Base-by-base conservation (phyloP, 1,140 invertebrate species). In the roundworm (Caenorhabditis elegans) region DNA sequence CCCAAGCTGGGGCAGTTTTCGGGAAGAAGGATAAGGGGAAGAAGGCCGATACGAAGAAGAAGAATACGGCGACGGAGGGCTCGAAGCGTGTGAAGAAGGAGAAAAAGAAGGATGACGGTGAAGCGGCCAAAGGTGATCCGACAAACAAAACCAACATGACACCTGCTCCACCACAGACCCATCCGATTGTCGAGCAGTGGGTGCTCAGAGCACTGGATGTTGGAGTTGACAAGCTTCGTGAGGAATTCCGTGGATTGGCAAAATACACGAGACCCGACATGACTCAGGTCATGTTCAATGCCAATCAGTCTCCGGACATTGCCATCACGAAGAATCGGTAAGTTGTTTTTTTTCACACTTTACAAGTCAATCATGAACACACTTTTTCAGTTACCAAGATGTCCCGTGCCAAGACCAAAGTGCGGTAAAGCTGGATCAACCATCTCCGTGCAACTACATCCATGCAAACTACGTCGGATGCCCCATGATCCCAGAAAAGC, bases 381-480 rank as follows among this genome's bases (percentile, higher is more conserved):
- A n/a, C n/a, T 24, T 4, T 3, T 77, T 26, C 75, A 77, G 75
- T 3, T 70, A 70, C 13, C 60, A 70, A 43, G 60, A 70, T 70
- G 60, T 70, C 39, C 60, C 60, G n/a, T 70, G 60, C 13, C 60
- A 70, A 70, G 60, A 70, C 22, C 60, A 70, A 24, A 39, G 60
- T 24, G 39, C 39, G 36, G 60, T 70, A 0, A 70, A 34, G 17
- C n/a, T 43, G 6, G 55, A 65, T 13, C 60, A 31, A 22, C 60
- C 60, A 43, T 36, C 60, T n/a, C 60, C 60, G n/a, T 17, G 60
- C n/a, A 43, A 11, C 26, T 82, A 82, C 70, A 47, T 82, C 31
- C 80, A 82, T 65, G 80, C 80, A 11, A 82, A 77, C 26, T 82
- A 94, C 95, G 88, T 95, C 94, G 34, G 94, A 17, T 48, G 43